Conservation (phyloP, 2,797 vertebrate species). For the Darevskia nairensis region DNA sequence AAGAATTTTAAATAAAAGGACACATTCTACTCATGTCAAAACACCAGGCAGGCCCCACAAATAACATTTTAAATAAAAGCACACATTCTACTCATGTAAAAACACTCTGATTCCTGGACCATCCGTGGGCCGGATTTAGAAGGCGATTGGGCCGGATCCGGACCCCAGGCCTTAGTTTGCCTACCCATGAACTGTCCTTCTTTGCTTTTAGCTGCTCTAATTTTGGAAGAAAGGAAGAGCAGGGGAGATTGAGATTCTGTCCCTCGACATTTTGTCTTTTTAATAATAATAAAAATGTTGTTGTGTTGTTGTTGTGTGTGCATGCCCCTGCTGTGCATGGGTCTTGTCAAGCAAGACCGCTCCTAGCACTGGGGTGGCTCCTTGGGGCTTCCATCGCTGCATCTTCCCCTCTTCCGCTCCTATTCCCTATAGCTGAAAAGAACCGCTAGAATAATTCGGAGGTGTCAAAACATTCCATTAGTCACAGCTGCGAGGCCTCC, state of each 20-base stretch:
- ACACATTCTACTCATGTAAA: too few relatives aligned
- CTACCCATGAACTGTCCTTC: background rate
- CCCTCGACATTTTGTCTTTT: background rate
- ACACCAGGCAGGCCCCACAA: too few relatives aligned
- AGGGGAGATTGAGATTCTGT: background rate
- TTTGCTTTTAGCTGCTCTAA: background rate
- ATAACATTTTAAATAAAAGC: too few relatives aligned
- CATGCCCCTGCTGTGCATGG: background rate
- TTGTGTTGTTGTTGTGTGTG: background rate
- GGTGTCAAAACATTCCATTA: slow-evolving; percentile 71
- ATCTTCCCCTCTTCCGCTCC: slow-evolving; percentile 53
- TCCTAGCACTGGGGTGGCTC: background rate
- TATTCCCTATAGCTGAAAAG: slow-evolving; percentile 57
- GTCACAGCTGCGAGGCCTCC: slow-evolving; percentile 53
- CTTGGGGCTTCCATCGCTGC: background rate
- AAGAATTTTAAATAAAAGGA: too few relatives aligned
- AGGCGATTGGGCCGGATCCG: too few relatives aligned
- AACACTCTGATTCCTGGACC: too few relatives aligned
- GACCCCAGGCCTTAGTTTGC: too few relatives aligned
- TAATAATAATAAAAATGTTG: background rate
- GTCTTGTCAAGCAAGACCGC: slow-evolving; percentile 30
- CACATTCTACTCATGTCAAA: too few relatives aligned
- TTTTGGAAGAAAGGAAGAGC: background rate
- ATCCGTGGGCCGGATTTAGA: too few relatives aligned
- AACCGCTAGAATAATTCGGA: slow-evolving; percentile 66